Conservation (phyloP, 2,888 invertebrate genomes). For the Drosophila barbarae region DNA sequence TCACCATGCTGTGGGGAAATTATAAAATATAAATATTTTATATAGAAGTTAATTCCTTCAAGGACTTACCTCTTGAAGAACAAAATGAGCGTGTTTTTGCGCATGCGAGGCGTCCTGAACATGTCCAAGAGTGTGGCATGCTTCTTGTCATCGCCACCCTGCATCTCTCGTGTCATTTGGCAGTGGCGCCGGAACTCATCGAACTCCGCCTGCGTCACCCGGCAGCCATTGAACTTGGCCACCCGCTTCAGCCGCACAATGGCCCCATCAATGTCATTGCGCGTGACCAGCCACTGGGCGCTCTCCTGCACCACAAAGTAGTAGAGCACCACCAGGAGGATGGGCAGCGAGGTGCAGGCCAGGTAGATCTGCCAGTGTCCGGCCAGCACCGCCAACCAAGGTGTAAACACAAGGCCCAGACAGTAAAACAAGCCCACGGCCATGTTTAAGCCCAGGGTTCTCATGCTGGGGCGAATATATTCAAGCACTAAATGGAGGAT, state of each 20-base stretch:
- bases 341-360: conserved; percentile 81
- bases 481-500: conserved; percentile 81
- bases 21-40: background rate
- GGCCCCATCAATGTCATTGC: conserved; percentile 81
- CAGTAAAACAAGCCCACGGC: conserved; percentile 83
- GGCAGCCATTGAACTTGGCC: conserved; percentile 81
- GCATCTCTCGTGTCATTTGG: conserved; percentile 76
- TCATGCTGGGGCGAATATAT: conserved; percentile 82
- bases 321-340: conserved; percentile 80
- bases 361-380: conserved; percentile 82
- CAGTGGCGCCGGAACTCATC: conserved; percentile 79
- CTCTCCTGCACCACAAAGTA: conserved; percentile 83
- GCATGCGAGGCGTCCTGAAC: conserved; percentile 81
- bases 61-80: conserved; percentile 82
- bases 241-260: conserved; percentile 81
- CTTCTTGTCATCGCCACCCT: conserved; percentile 75
- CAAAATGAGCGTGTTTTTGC: conserved; percentile 82
- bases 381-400: conserved; percentile 81
- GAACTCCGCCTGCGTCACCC: conserved; percentile 78
- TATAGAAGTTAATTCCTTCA: background rate
- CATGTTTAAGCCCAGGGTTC: conserved; percentile 82
- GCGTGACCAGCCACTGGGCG: conserved; percentile 83
- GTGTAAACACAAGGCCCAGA: conserved; percentile 81
- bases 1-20: conserved; percentile 81
- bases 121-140: conserved; percentile 80